Base-by-base conservation (phyloP, 2,888 invertebrate genomes). In the Zaprionus bogoriensis region DNA sequence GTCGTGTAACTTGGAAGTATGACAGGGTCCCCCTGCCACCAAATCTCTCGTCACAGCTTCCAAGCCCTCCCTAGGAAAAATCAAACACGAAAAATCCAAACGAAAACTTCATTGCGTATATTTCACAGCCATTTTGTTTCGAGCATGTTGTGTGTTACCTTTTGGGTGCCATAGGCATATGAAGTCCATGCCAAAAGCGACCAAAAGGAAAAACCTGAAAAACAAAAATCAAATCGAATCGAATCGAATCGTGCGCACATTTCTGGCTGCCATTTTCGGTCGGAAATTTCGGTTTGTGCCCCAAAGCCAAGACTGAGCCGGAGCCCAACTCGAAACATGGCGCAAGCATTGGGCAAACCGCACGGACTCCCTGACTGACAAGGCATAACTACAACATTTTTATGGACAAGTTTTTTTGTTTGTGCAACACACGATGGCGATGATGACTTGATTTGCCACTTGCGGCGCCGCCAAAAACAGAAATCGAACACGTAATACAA, bases 1-100 rank as follows among this genome's bases (percentile, higher is more conserved):
- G 53, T 32, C 30, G 51, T 42, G 60, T 61, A 53, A 58, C 60
- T 76, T 66, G 60, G 60, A 86, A 77, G 72, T 74, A 72, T 81
- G 81, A 83, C 83, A 81, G 67, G 66, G 74, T 66, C 12, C 23
- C 64, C 41, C 51, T 38, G 9, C 7, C 19, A 14, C 20, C 2
- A n/a, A n/a, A n/a, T 17, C 14, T 14, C 32, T 32, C 3, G 7
- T 14, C 32, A n/a, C n/a, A n/a, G n/a, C n/a, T n/a, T n/a, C n/a
- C n/a, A n/a, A n/a, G n/a, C n/a, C n/a, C n/a, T n/a, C 9, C 17
- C 32, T 36, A 9, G 32, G 32, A 17, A n/a, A n/a, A n/a, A n/a
- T n/a, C n/a, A n/a, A n/a, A n/a, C n/a, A n/a, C n/a, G n/a, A 10
- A 30, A 47, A 57, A 46, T 46, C 22, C n/a, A 47, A 50, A 42